Percentiles rank a stretch among this genome's conserved stretches.
phyloP scores from a whole-genome alignment of 2,113 vertebrate species.

The Machaerirhynchus nigripectus region DNA sequence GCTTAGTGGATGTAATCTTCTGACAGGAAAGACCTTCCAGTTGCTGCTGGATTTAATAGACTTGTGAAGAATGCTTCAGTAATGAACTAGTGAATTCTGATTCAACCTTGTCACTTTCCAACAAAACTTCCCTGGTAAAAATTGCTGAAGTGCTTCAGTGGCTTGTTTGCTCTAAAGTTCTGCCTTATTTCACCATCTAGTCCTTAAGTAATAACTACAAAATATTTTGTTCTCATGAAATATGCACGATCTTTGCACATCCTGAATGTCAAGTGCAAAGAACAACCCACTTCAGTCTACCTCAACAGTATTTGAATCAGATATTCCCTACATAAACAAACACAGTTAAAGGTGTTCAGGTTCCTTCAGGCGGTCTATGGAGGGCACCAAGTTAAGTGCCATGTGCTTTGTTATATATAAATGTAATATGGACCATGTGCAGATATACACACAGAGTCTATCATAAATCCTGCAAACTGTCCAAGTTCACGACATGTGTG shows the following conservation, averaged over 20 bases:
- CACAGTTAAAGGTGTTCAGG: not conserved
- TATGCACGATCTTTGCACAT: not conserved
- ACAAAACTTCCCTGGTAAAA: not conserved
- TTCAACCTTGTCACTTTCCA: not conserved
- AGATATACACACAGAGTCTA: not conserved
- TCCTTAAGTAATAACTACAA: not conserved
- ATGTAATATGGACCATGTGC: not conserved
- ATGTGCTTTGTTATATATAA: not conserved
- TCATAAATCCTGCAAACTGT: not conserved
- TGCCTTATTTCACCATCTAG: not conserved
- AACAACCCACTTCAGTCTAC: not conserved
- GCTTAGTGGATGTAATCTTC: not conserved
- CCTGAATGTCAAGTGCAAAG: not conserved
- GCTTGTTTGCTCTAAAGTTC: not conserved
- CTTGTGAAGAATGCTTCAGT: not conserved
- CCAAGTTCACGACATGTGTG: not conserved
- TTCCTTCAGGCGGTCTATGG: not conserved
- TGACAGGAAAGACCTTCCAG: not conserved
- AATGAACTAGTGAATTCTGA: not conserved
- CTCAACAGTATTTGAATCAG: not conserved
- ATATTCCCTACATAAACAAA: not conserved
- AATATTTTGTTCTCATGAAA: not conserved
- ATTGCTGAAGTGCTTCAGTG: not conserved
- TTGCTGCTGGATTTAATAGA: conserved; percentile 1
- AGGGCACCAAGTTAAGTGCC: not conserved